Evolutionary conservation across 2,113 vertebrate genomes (phyloP).

Genomic region (Falcunculus frontatus): DNA sequence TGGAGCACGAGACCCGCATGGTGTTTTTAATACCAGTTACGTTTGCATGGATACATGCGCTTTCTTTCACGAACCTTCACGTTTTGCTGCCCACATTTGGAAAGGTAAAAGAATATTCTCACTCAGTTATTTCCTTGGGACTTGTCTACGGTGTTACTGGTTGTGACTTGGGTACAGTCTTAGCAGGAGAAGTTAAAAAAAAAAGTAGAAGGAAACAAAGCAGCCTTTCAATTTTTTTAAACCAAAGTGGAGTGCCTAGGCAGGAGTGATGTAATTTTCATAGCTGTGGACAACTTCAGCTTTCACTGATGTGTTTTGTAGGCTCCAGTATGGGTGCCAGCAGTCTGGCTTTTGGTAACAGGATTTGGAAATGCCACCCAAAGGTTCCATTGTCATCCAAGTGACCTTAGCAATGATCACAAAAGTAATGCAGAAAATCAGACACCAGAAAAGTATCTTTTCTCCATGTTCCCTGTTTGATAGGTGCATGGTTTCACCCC

Average conservation of each 20-base stretch:
- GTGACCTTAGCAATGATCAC: not conserved
- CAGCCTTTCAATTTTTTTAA: not conserved
- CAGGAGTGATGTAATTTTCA: not conserved
- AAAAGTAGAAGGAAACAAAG: not conserved
- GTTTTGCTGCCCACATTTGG: not conserved
- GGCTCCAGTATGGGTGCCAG: not conserved
- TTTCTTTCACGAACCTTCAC: not conserved
- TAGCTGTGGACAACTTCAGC: not conserved
- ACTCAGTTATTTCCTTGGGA: not conserved
- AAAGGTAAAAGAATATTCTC: not conserved
- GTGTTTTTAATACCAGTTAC: not conserved
- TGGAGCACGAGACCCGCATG: fast-evolving
- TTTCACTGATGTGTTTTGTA: not conserved
- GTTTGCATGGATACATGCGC: not conserved
- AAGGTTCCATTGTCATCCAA: not conserved
- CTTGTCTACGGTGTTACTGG: not conserved
- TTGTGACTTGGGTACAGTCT: not conserved
- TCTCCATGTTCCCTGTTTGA: not conserved
- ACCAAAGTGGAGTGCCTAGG: not conserved
- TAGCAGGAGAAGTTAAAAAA: not conserved
- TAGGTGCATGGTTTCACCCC: not conserved
- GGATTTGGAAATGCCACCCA: not conserved
- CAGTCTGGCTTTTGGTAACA: not conserved
- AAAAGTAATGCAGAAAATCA: not conserved
- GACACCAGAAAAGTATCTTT: not conserved